Evolutionary conservation across 2,797 vertebrate species (phyloP), one percentile per base, ranked within the genome.

Genomic region (Sciurus carolinensis): DNA sequence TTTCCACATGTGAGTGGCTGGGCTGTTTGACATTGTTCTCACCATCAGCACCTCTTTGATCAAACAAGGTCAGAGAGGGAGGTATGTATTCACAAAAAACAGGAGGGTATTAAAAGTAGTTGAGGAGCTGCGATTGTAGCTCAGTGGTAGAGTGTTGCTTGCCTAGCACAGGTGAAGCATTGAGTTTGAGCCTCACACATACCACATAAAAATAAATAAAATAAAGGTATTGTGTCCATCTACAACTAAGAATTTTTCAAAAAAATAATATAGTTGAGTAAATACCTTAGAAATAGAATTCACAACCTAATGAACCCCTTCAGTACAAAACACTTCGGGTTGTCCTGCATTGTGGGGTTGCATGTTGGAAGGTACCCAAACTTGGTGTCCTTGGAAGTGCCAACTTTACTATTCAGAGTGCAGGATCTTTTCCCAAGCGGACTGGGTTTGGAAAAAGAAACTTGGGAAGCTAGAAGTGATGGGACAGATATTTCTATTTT

Each of bases 1-100:
- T 86, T 96, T 96, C 90, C 94, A 80, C 54, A 44, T 95, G 69
- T 71, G 90, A 77, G 62, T 50, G 88, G 22, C 79, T 77, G 47
- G 12, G 36, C 28, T 87, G 22, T 44, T 82, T 54, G 93, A 79
- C 11, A 9, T 93, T 88, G 71, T 88, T 94, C 83, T 94, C 14
- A 47, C 52, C 2, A 7, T 89, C 86, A 69, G 39, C 50, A 87
- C 90, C 47, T 93, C 81, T 69, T 72, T 73, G 79, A 95, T 76
- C 80, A 59, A 77, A 89, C 30, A 82, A 91, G 33, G 39, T 5
- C 17, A 30, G 88, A 96, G 85, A 80, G n/a, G 75, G 54, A 89
- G 62, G 62, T 36, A 89, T 24, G 11, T 66, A 24, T 73, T 95
- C 71, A 39, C 39, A 71, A 36, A 91, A 91, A 50, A 6, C 44